Evolutionary conservation across 2,113 vertebrate species (phyloP).

Genomic region (Callocephalon fimbriatum): DNA sequence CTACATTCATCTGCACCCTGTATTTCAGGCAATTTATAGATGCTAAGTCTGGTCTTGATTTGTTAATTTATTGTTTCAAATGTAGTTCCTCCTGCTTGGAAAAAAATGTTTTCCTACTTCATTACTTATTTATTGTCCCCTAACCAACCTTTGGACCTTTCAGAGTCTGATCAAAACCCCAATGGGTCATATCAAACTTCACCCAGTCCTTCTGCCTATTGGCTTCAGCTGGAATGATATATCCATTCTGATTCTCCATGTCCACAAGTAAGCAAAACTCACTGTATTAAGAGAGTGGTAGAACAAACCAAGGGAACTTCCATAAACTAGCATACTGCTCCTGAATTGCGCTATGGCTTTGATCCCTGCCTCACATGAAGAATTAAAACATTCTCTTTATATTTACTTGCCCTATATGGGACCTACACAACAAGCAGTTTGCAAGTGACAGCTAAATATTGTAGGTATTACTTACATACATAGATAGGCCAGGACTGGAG

Average conservation of each 20-base stretch:
- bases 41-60: not conserved
- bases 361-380: not conserved
- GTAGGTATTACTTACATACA: not conserved
- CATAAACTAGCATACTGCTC: not conserved
- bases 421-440: not conserved
- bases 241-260: not conserved
- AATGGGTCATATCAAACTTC: not conserved
- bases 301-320: not conserved
- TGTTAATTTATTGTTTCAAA: conserved; percentile 6
- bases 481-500: not conserved
- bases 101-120: not conserved
- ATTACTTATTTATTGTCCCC: not conserved
- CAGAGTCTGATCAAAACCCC: not conserved
- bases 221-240: not conserved
- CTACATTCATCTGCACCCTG: not conserved
- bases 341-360: not conserved
- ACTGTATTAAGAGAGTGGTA: not conserved
- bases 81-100: not conserved
- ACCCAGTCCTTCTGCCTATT: not conserved
- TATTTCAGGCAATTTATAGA: conserved; percentile 15
- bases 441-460: not conserved
- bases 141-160: not conserved
- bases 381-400: not conserved
- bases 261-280: not conserved
- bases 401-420: not conserved